These are phyloP conservation scores for Physella acuta DNA, from an alignment of 1,140 invertebrate genomes.

Conservation along the genomic window DNA sequence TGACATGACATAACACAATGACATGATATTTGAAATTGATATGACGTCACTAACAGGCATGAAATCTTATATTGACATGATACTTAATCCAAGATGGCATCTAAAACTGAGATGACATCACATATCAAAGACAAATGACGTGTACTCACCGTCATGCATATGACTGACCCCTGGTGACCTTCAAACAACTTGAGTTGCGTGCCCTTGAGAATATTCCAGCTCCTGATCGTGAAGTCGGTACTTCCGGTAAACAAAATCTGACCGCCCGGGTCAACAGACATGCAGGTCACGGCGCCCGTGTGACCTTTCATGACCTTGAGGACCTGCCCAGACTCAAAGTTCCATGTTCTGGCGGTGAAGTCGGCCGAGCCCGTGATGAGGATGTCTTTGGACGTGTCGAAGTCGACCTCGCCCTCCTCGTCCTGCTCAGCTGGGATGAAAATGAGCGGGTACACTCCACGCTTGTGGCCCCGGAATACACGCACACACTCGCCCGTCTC, in stretches of 20 bases:
- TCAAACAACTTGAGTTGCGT: conserved; percentile 58
- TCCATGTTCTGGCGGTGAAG: conserved; percentile 62
- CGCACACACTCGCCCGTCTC: conserved; percentile 59
- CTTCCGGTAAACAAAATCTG: conserved; percentile 62
- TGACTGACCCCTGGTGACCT: conserved; percentile 63
- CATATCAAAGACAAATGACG: too few relatives aligned
- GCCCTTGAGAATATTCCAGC: conserved; percentile 63
- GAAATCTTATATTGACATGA: too few relatives aligned
- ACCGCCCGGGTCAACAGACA: conserved; percentile 60
- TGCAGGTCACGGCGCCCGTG: conserved; percentile 62
- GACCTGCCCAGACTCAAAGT: conserved; percentile 60
- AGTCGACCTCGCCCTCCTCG: conserved; percentile 31
- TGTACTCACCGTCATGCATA: conserved; percentile 63
- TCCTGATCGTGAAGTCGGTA: conserved; percentile 61
- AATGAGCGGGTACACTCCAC: conserved; percentile 64
- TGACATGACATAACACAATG: too few relatives aligned
- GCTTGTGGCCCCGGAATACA: conserved; percentile 62
- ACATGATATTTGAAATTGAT: too few relatives aligned
- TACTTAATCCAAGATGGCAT: too few relatives aligned
- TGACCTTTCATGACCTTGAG: conserved; percentile 62
- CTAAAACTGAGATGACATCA: too few relatives aligned
- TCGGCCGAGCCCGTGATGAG: conserved; percentile 64
- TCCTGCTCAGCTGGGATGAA: conserved; percentile 62
- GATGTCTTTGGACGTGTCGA: conserved; percentile 55
- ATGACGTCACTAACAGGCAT: too few relatives aligned